Base-by-base conservation (phyloP, 2,797 vertebrate species). In the Octomys mimax region DNA sequence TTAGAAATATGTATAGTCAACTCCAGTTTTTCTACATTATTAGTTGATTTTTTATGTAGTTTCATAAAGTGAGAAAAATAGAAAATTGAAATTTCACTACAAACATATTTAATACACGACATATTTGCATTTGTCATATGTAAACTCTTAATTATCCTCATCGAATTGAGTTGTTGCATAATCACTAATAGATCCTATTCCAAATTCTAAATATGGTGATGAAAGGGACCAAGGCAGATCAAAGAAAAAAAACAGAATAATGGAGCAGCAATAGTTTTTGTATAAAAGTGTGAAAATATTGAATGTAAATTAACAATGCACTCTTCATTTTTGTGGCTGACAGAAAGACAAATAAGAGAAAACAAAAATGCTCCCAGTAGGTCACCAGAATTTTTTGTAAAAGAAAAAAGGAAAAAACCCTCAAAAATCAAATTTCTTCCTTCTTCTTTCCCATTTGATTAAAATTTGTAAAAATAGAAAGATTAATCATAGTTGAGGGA, bases 21-120 rank as follows among this genome's bases (percentile, higher is more conserved):
- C 1, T 22, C 2, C n/a, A 64, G 3, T 2, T 59, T 81, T 64
- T 77, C 18, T 71, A 14, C 85, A 85, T 88, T 28, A 8, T 71
- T 85, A 73, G 6, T 86, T 94, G 16, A n/a, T 84, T n/a, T 66
- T 89, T 95, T 79, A 64, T 42, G 9, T 62, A n/a, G 26, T 93
- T 95, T 71, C 9, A 61, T 73, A 81, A 54, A 89, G 24, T 57
- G 3, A 93, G 57, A 54, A 19, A 88, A 46, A 73, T 33, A 81
- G 28, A 1, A 91, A 85, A 9, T 28, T 26, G 33, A 33, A 85
- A 83, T 81, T 71, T n/a, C 64, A 81, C 68, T 66, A 52, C 71
- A 62, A 88, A 91, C 36, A 14, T 52, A 0, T 68, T 75, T 80
- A 57, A 31, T 57, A 1, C 78, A 3, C 75, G 42, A 68, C 18